A percentile compares a stretch with the other conserved stretches of the same genome.
Evolutionary conservation across 2,113 vertebrate species (phyloP).

Genomic region (Varanus salvator): DNA sequence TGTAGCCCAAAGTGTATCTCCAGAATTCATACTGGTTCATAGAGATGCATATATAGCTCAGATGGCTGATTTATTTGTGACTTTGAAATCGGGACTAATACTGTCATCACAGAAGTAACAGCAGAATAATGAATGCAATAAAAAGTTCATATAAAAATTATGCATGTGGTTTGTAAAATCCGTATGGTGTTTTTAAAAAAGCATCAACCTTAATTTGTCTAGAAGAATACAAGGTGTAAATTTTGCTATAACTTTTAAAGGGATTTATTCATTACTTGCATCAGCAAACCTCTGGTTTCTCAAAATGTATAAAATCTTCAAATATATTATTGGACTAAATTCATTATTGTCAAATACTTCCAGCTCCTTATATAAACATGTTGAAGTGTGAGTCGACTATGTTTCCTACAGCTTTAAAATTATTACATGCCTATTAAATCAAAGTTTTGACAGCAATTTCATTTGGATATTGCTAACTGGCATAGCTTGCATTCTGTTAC

Average conservation of each 20-base stretch:
- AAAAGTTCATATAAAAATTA: not conserved
- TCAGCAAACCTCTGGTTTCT: not conserved
- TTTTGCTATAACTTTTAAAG: not conserved
- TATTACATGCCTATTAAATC: not conserved
- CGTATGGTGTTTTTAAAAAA: not conserved
- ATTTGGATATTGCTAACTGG: not conserved
- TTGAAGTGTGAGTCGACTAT: not conserved
- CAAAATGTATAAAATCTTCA: not conserved
- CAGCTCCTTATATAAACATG: not conserved
- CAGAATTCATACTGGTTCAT: not conserved
- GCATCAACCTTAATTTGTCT: not conserved
- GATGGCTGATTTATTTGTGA: not conserved
- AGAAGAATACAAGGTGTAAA: not conserved
- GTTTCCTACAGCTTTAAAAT: not conserved
- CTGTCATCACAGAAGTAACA: not conserved
- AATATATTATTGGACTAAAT: not conserved
- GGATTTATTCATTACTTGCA: not conserved
- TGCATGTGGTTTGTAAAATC: not conserved
- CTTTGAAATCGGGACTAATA: not conserved
- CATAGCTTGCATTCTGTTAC: not conserved
- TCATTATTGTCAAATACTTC: not conserved
- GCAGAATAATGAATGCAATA: not conserved
- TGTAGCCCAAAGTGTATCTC: not conserved
- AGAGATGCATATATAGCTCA: not conserved
- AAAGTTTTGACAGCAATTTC: not conserved